phyloP scores from a whole-genome alignment of 2,113 vertebrate genomes.

The Bufo bufo region DNA sequence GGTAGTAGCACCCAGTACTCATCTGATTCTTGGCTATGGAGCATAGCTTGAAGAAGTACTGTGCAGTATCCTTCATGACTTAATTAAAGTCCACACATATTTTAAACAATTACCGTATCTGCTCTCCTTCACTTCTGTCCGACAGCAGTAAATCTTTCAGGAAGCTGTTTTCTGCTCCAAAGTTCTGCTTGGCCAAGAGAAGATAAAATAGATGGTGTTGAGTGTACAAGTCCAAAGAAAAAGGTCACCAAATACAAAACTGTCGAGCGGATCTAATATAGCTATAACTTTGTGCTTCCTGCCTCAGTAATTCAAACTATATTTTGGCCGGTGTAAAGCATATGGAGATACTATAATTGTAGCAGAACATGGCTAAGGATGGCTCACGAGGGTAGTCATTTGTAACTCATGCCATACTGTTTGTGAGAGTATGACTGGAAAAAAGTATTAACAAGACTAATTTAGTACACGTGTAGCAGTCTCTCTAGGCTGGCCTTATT shows the following conservation, averaged over 20 bases:
- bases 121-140: neutral
- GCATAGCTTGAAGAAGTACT: neutral
- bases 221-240: neutral
- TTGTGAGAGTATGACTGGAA: neutral
- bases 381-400: neutral
- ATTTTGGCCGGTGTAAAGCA: neutral
- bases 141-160: neutral
- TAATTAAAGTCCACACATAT: neutral
- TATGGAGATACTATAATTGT: neutral
- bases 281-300: too few relatives aligned
- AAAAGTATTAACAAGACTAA: slow-evolving; percentile 19
- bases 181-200: neutral
- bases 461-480: too few relatives aligned
- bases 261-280: too few relatives aligned
- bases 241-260: neutral
- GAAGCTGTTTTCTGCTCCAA: neutral
- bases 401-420: neutral
- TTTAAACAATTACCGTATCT: too few relatives aligned
- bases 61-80: neutral
- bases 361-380: neutral
- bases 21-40: neutral
- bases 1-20: neutral
- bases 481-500: too few relatives aligned
- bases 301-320: too few relatives aligned
- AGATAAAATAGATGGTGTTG: neutral